Evolutionary conservation across 2,797 vertebrate genomes (phyloP).

Genomic region (Taenioides sp.): DNA sequence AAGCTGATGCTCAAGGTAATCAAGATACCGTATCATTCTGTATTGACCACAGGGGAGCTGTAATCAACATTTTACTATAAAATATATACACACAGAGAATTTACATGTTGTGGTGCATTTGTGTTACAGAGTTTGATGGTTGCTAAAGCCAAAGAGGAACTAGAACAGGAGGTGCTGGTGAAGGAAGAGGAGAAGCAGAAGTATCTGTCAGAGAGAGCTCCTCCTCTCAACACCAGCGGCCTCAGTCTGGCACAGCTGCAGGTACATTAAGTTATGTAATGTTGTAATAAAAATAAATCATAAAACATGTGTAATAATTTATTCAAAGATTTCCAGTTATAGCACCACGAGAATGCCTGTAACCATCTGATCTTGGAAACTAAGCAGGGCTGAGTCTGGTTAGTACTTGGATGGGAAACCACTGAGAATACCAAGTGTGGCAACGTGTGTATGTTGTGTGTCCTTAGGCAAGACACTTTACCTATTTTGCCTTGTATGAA

Average conservation of each 20-base stretch:
- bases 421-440: neutral
- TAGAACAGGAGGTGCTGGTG: slow-evolving; percentile 88
- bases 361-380: too few species aligned
- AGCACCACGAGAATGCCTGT: too few species aligned
- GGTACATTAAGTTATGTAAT: slow-evolving; percentile 79
- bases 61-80: neutral
- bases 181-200: slow-evolving; percentile 86
- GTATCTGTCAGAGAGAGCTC: slow-evolving; percentile 85
- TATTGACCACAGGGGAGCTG: slow-evolving; percentile 33
- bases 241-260: slow-evolving; percentile 78
- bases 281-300: neutral
- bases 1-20: slow-evolving; percentile 94
- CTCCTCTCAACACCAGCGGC: slow-evolving; percentile 71
- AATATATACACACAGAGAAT: neutral
- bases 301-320: neutral
- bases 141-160: slow-evolving; percentile 89
- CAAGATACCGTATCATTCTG: slow-evolving; percentile 5
- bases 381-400: too few species aligned
- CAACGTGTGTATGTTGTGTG: neutral
- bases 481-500: neutral
- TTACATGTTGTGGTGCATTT: neutral
- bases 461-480: neutral
- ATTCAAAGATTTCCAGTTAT: too few species aligned
- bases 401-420: neutral
- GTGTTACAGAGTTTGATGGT: slow-evolving; percentile 88